Base-by-base conservation (phyloP, 2,888 invertebrate genomes). In the Rhagonycha fulva region DNA sequence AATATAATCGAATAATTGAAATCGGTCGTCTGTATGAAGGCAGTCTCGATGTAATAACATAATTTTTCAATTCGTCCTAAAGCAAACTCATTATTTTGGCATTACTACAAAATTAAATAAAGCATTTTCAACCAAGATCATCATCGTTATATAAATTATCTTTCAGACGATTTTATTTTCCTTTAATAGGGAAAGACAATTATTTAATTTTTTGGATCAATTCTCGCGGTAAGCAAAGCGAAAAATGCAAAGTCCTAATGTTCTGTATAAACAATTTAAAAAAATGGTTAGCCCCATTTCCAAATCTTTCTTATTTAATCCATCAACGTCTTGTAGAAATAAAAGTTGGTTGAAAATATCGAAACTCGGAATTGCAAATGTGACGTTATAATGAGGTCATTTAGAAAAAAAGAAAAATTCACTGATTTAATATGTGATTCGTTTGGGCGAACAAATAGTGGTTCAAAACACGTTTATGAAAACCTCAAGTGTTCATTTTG, bases 351-450 rank as follows among this genome's bases (percentile, higher is more conserved):
- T 62, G 63, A 63, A 70, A 63, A 69, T 70, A 69, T 70, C 63
- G 74, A 74, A 74, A 74, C 62, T 74, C 70, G 70, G 74, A 69
- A 74, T 74, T 70, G 60, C 74, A 74, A 74, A 74, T 74, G 70
- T 70, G 61, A 32, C 62, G 62, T 73, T 68, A 62, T 68, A 72
- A 72, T 67, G 72, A 72, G 72, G 72, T 66, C 67, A 26, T 72
- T 67, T 72, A 60, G 66, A 61, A 72, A 62, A 70, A 23, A 26
- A 70, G 72, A 75, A 75, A 71, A 68, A 47, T 47, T 75, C 30
- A 63, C 71, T 68, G 75, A 75, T 75, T 75, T 75, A 75, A 75
- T 75, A 60, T 47, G 67, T 70, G 60, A 71, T 71, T 72, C 68
- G 71, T 75, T 72, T 19, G 19, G 28, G 60, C 12, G 61, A 62